Evolutionary conservation across 92 coral and sea anemone species (phyloP), one percentile per base, ranked within the genome.

Genomic region (Phymanthus crucifer): DNA sequence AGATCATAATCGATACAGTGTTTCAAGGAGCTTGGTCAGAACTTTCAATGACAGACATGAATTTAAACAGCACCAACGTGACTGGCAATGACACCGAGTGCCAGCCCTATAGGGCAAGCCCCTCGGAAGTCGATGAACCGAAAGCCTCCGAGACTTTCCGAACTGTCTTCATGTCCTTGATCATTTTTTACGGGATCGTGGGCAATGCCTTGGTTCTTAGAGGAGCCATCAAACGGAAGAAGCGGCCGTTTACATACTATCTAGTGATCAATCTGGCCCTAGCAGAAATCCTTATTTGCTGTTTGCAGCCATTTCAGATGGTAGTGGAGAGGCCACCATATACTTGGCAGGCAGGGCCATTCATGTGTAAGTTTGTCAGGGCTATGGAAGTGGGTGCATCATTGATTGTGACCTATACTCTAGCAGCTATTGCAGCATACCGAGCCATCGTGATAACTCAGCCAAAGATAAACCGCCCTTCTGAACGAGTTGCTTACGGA

Each of bases 351-450:
- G 37, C 48, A 29, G 36, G 72, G 4, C 18, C 32, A 0, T 45
- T 71, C 50, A 27, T 17, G 12, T 86, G 89, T 70, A 26, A 23
- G 48, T 31, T 70, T 12, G 29, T 52, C 23, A 56, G 19, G 16
- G 68, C 86, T 6, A 12, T 71, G 1, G 68, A 48, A 31, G 77
- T 54, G n/a, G 33, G 77, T 34, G 27, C 70, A 4, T 2, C 33
- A 8, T 17, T 75, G 21, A 86, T 80, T 9, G 86, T 70, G 31
- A 67, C 79, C 0, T 40, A 48, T 46, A 79, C 86, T 14, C 34
- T 86, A 69, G 86, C 86, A 29, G 67, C 69, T 18, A 76, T 86
- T 69, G 82, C 89, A 18, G 79, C 81, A 29, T 71, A 74, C 29
- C 86, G 86, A 29, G 70, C 47, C 68, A n/a, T 64, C 31, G 32